These are phyloP conservation scores for Calephelis nemesis DNA, from an alignment of 1,140 invertebrate species.

Conservation along the genomic window DNA sequence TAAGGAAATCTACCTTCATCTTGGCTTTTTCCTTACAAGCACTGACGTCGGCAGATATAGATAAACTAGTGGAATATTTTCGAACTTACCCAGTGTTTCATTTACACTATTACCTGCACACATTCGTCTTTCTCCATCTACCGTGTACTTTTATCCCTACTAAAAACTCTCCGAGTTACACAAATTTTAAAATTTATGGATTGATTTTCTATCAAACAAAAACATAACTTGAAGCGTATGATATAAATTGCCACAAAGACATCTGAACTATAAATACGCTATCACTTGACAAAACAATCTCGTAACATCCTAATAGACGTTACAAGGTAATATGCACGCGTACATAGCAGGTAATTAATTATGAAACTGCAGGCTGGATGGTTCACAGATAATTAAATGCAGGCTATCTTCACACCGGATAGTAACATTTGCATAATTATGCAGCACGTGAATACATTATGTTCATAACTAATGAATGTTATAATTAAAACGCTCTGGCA, in stretches of 20 bases:
- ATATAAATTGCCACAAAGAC: not conserved
- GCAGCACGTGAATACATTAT: not conserved
- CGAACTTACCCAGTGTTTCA: too few relatives aligned
- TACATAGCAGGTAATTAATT: slow-evolving; percentile 16
- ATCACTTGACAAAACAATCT: slow-evolving; percentile 11
- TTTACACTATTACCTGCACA: not conserved
- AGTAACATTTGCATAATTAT: slow-evolving; percentile 14
- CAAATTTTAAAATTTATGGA: not conserved
- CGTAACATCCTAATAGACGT: slow-evolving; percentile 3
- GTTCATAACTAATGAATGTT: not conserved
- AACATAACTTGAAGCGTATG: not conserved
- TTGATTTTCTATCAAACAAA: not conserved
- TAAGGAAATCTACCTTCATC: too few relatives aligned
- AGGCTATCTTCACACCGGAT: slow-evolving; percentile 12
- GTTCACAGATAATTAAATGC: slow-evolving; percentile 16
- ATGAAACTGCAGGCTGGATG: slow-evolving; percentile 20
- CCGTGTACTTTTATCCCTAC: not conserved
- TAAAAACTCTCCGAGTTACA: not conserved
- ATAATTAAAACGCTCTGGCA: too few relatives aligned
- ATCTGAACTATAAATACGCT: not conserved
- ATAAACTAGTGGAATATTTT: too few relatives aligned
- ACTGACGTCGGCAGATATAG: too few relatives aligned
- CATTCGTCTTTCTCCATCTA: too few relatives aligned
- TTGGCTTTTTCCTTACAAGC: too few relatives aligned
- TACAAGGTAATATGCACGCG: slow-evolving; percentile 17